phyloP scores from a whole-genome alignment of 2,797 vertebrate genomes.

The Channa striata region DNA sequence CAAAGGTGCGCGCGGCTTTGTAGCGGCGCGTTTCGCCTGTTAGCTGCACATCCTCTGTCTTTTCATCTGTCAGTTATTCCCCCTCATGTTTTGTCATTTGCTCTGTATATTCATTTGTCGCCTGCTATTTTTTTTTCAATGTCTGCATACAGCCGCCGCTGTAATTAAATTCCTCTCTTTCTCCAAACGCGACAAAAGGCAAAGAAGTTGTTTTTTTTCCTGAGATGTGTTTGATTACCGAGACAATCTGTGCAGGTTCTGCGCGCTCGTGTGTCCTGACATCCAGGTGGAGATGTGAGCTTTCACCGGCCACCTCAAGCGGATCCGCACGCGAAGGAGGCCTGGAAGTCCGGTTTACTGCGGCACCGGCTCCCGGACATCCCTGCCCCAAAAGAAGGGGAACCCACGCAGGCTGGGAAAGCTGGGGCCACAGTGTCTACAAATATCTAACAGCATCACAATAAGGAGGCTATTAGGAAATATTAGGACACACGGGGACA shows the following conservation, averaged over 20 bases:
- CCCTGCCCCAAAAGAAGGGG: neutral
- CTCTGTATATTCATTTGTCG: slow-evolving; percentile 83
- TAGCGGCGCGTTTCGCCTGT: slow-evolving; percentile 85
- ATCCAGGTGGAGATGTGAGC: slow-evolving; percentile 26
- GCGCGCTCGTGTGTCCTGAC: slow-evolving; percentile 36
- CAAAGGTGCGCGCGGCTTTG: slow-evolving; percentile 85
- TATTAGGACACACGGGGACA: neutral
- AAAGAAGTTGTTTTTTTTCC: slow-evolving; percentile 12
- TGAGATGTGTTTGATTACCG: slow-evolving; percentile 57
- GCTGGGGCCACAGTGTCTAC: neutral
- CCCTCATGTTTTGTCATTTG: slow-evolving; percentile 86
- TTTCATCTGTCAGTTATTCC: slow-evolving; percentile 91
- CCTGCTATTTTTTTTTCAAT: slow-evolving; percentile 73
- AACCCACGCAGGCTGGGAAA: slow-evolving; percentile 3
- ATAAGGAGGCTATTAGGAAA: neutral
- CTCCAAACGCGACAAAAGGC: slow-evolving; percentile 55
- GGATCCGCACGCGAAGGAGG: slow-evolving; percentile 19
- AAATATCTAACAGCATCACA: neutral
- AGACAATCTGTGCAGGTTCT: slow-evolving; percentile 42
- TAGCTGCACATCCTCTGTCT: slow-evolving; percentile 84
- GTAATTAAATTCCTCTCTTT: slow-evolving; percentile 83
- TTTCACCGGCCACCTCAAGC: slow-evolving; percentile 37
- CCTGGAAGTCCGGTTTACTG: slow-evolving; percentile 9
- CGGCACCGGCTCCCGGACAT: neutral
- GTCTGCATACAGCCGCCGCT: slow-evolving; percentile 76